Evolutionary conservation across 2,113 vertebrate species (phyloP).

Genomic region (Nothoprocta perdicaria): DNA sequence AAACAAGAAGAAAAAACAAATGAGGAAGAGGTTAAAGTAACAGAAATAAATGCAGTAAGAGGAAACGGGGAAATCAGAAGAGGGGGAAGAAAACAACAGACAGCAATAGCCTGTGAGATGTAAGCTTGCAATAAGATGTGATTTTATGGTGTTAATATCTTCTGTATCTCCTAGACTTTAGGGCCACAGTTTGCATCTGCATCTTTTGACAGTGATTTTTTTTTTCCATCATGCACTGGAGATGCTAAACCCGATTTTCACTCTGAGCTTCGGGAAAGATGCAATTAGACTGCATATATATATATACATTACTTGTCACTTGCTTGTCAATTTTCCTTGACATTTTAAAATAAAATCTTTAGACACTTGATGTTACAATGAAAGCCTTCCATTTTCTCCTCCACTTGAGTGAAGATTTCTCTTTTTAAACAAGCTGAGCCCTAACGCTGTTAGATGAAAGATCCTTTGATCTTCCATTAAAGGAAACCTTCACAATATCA

Average conservation of each 20-base stretch:
- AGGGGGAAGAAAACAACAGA: background rate
- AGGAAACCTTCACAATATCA: constrained; percentile 66
- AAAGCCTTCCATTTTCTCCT: constrained; percentile 61
- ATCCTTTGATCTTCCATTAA: constrained; percentile 71
- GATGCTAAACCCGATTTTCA: constrained; percentile 61
- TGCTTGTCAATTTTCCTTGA: constrained; percentile 69
- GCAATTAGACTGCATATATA: constrained; percentile 56
- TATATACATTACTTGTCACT: constrained; percentile 66
- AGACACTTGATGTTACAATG: constrained; percentile 56
- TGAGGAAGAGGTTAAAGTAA: background rate
- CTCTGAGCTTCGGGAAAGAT: constrained; percentile 27
- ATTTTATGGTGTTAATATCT: constrained; percentile 55
- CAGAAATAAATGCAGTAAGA: constrained; percentile 14
- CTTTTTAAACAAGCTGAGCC: constrained; percentile 52
- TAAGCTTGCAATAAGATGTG: constrained; percentile 21
- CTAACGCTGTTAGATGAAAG: constrained; percentile 64
- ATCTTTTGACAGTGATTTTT: constrained; percentile 41
- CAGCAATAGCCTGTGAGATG: constrained; percentile 8
- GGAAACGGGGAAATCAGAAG: constrained; percentile 13
- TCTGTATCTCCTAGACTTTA: constrained; percentile 36
- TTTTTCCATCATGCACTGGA: constrained; percentile 29
- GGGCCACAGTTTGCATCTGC: constrained; percentile 1
- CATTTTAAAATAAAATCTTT: constrained; percentile 63
- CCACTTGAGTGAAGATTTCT: constrained; percentile 29
- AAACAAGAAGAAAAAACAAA: background rate